Percentiles rank a stretch among this genome's conserved stretches.
Evolutionary conservation across 2,888 invertebrate species (phyloP).

Genomic region (Chymomyza caudatula): DNA sequence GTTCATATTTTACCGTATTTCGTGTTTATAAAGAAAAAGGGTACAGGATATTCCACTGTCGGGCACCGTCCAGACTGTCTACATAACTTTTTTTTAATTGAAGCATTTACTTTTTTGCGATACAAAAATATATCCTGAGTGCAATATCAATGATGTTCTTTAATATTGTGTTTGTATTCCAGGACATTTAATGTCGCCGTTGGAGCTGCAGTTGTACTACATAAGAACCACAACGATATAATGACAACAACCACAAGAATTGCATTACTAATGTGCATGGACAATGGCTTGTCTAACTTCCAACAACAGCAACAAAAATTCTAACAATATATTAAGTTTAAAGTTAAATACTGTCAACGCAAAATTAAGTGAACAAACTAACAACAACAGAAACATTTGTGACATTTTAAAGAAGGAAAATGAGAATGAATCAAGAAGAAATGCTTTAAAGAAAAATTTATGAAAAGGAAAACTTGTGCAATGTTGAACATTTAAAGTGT

Average conservation of each 20-base stretch:
- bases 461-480: constrained; percentile 59
- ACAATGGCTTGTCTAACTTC: constrained; percentile 29
- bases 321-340: constrained; percentile 13
- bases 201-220: not conserved
- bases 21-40: too few relatives aligned
- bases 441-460: constrained; percentile 49
- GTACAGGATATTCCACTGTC: too few relatives aligned
- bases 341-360: constrained; percentile 22
- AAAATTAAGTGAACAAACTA: constrained; percentile 20
- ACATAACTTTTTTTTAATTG: too few relatives aligned
- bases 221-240: constrained; percentile 58
- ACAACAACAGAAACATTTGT: constrained; percentile 67
- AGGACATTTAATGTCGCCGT: constrained; percentile 76
- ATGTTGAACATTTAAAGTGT: constrained; percentile 55
- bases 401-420: constrained; percentile 62
- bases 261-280: not conserved
- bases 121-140: too few relatives aligned
- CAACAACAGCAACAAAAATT: constrained; percentile 22
- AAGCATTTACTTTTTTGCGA: too few relatives aligned
- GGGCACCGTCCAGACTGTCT: too few relatives aligned
- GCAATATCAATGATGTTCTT: too few relatives aligned
- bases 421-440: constrained; percentile 34
- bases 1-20: too few relatives aligned
- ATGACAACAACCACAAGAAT: constrained; percentile 39
- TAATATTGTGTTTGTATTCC: constrained; percentile 28